Percentiles rank a stretch among this genome's conserved stretches.
These are phyloP conservation scores for Drepana falcataria DNA, from an alignment of 2,888 invertebrate species.

Conservation along the genomic window DNA sequence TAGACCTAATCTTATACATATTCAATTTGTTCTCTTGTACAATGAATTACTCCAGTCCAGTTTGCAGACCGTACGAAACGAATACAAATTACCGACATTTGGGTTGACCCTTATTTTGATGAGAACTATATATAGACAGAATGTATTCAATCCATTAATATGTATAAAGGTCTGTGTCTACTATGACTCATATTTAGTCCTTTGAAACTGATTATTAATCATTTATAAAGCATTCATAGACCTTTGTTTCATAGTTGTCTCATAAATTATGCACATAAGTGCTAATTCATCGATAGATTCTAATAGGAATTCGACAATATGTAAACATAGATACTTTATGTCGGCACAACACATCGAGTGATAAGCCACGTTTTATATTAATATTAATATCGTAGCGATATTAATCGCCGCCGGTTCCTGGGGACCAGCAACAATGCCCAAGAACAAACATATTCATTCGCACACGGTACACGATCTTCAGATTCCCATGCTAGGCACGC, in stretches of 20 bases:
- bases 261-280: constrained; percentile 9
- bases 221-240: constrained; percentile 17
- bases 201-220: constrained; percentile 23
- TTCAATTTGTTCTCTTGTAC: background rate
- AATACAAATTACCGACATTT: constrained; percentile 45
- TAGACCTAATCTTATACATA: background rate
- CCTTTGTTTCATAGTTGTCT: constrained; percentile 8
- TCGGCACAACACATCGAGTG: constrained; percentile 12
- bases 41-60: constrained; percentile 32
- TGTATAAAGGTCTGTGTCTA: background rate
- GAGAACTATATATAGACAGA: constrained; percentile 10
- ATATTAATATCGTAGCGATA: constrained; percentile 50
- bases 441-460: constrained; percentile 67
- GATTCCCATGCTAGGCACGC: constrained; percentile 66
- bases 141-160: background rate
- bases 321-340: constrained; percentile 7
- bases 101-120: constrained; percentile 36
- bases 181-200: constrained; percentile 14
- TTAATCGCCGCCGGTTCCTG: constrained; percentile 50
- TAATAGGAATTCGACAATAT: constrained; percentile 16
- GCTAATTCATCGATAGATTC: constrained; percentile 13
- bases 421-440: constrained; percentile 59
- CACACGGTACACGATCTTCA: constrained; percentile 48
- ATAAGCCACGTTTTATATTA: constrained; percentile 37
- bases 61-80: constrained; percentile 35